Evolutionary conservation across 2,113 vertebrate species (phyloP).

Genomic region (Hyperoodon ampullatus): DNA sequence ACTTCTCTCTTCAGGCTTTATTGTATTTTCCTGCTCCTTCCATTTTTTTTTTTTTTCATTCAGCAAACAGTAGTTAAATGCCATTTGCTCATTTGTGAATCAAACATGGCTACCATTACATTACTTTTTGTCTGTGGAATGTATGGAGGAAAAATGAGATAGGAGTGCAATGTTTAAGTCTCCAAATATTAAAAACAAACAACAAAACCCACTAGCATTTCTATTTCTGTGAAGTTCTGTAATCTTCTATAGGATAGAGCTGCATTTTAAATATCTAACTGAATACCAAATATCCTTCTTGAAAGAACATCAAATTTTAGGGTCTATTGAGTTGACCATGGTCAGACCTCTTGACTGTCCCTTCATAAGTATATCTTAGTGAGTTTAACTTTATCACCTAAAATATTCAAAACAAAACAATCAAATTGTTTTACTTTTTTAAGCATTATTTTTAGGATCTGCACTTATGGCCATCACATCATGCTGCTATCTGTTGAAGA

Average conservation of each 20-base stretch:
- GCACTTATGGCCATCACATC: background rate
- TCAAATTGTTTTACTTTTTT: background rate
- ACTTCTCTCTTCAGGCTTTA: background rate
- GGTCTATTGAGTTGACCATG: background rate
- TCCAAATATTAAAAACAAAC: constrained; percentile 20
- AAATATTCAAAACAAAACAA: constrained; percentile 10
- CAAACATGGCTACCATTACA: background rate
- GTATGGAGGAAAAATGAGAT: background rate
- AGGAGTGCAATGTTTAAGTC: background rate
- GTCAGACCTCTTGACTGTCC: background rate
- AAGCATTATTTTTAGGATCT: constrained; percentile 31
- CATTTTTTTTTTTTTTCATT: background rate
- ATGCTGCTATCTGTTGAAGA: background rate
- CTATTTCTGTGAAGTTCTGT: background rate
- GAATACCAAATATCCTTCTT: constrained; percentile 9
- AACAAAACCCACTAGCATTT: background rate
- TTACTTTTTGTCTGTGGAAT: background rate
- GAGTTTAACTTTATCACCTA: constrained; percentile 25
- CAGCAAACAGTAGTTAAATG: background rate
- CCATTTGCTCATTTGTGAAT: background rate
- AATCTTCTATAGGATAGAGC: background rate
- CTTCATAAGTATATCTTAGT: background rate
- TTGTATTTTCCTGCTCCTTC: background rate
- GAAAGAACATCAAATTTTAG: background rate
- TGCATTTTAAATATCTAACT: background rate